Evolutionary conservation across 2,797 vertebrate species (phyloP), one percentile per base, ranked within the genome.

Genomic region (Trachurus trachurus): DNA sequence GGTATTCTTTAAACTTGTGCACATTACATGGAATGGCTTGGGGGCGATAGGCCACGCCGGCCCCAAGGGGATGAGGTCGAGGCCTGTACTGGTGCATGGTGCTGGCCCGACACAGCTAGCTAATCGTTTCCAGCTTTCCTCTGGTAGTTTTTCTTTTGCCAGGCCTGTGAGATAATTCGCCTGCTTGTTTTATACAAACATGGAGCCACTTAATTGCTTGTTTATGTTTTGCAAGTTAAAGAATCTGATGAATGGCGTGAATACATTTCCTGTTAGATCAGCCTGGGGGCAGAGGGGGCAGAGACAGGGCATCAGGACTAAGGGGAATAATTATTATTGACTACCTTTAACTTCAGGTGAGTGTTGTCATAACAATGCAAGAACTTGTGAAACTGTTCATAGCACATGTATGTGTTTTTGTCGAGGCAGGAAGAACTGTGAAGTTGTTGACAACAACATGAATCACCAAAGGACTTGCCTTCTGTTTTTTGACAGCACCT

Each of bases 91-190:
- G 84, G 84, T 89, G 89, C 83, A 65, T 74, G 76, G 79, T 88
- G 84, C 85, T 87, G 84, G 50, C 73, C 74, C 82, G 74, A 80
- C 64, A n/a, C 42, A 17, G 71, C 70, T 39, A 53, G 67, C 58
- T 91, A 93, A 92, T 90, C 26, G 73, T 88, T 93, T 82, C 83
- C 89, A 93, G 87, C 67, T 62, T 78, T 65, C 29, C 73, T 84
- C 44, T 73, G 79, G 71, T 71, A 40, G 45, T 84, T 86, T 84
- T 26, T 26, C 26, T 26, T 3, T 49, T 87, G 59, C 66, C 81
- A 78, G 70, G 52, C 59, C 50, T 22, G 49, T 71, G 66, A 84
- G 86, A 92, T 89, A 87, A 90, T 80, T 74, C 0, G 56, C 56
- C 37, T 85, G 81, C 80, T 89, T 88, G 79, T 91, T 84, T 84